A percentile compares a stretch with the other conserved stretches of the same genome.
phyloP scores from a whole-genome alignment of 2,797 vertebrate species.

The Mycteria americana region DNA sequence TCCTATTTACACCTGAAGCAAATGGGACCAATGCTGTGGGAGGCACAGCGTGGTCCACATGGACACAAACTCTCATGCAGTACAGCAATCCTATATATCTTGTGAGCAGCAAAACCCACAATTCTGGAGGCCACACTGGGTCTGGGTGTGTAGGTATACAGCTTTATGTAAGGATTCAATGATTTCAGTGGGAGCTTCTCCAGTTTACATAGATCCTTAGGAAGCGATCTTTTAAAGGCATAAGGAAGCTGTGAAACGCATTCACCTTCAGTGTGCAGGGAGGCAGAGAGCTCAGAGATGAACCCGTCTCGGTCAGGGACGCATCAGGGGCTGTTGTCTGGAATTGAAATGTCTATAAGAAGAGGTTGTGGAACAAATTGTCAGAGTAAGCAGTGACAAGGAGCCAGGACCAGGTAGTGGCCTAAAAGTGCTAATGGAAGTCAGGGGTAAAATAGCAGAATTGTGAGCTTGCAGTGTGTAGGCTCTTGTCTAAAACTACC shows the following conservation, averaged over 20 bases:
- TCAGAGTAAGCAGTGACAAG: background rate
- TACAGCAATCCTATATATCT: background rate
- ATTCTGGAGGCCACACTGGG: background rate
- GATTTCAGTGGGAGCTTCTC: background rate
- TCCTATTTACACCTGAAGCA: background rate
- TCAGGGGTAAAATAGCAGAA: background rate
- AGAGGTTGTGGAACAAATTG: background rate
- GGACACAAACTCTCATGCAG: background rate
- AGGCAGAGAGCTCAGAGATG: background rate
- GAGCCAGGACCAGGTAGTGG: background rate
- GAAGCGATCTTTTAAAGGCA: background rate
- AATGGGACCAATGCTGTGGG: background rate
- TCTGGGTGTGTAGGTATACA: background rate
- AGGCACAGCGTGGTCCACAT: background rate
- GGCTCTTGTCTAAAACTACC: background rate
- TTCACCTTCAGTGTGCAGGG: background rate
- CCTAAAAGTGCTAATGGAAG: background rate
- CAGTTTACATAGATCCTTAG: background rate
- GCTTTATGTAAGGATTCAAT: background rate
- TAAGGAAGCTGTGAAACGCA: background rate
- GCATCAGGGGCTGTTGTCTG: background rate
- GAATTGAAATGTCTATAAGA: background rate
- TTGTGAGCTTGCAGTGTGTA: background rate
- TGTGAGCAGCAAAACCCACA: background rate
- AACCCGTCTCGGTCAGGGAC: background rate